These are phyloP conservation scores for Drosophila anceps DNA, from an alignment of 2,888 invertebrate genomes.

Conservation along the genomic window DNA sequence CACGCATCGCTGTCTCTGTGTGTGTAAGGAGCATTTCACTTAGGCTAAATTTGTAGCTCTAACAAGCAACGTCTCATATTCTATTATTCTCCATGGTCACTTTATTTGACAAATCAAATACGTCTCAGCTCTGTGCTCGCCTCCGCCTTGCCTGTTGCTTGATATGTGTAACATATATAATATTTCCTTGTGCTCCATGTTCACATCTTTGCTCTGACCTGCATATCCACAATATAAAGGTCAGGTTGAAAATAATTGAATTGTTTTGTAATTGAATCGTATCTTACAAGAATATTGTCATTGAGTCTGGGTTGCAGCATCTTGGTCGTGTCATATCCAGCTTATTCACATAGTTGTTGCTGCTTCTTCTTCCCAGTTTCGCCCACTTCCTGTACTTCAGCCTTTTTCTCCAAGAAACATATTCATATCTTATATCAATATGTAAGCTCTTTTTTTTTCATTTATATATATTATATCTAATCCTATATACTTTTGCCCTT, in stretches of 20 bases:
- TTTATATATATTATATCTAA: too few relatives aligned
- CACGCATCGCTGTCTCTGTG: background rate
- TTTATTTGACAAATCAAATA: slow-evolving; percentile 21
- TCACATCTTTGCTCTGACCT: background rate
- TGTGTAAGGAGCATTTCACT: slow-evolving; percentile 10
- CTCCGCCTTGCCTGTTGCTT: background rate
- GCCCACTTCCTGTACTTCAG: too few relatives aligned
- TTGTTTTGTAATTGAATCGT: slow-evolving; percentile 2
- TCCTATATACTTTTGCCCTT: too few relatives aligned
- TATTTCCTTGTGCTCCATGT: background rate
- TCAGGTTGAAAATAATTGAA: background rate
- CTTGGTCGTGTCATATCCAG: too few relatives aligned
- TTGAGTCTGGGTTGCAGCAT: background rate
- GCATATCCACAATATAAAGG: background rate
- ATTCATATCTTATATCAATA: too few relatives aligned
- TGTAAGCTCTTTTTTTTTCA: too few relatives aligned
- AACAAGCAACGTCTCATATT: background rate
- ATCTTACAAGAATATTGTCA: background rate
- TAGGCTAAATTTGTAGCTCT: slow-evolving; percentile 29
- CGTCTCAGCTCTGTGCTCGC: background rate
- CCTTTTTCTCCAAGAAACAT: too few relatives aligned
- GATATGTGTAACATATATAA: background rate
- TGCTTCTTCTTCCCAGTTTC: too few relatives aligned
- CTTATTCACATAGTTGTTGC: too few relatives aligned
- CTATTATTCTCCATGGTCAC: slow-evolving; percentile 28